phyloP scores from a whole-genome alignment of 2,113 vertebrate species.

The Anoura caudifer region DNA sequence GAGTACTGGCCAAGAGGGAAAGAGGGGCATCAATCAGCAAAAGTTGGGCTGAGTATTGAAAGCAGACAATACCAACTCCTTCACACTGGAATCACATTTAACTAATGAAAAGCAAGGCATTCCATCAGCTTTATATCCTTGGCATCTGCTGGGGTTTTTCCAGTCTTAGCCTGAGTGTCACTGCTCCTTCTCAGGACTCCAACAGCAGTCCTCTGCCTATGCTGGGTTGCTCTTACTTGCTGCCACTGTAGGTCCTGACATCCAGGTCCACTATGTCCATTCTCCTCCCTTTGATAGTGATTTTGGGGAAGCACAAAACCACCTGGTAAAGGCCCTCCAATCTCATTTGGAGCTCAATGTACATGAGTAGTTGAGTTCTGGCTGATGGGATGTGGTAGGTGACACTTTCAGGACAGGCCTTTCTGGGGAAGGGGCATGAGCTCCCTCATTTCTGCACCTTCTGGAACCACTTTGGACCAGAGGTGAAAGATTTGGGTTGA shows the following conservation, averaged over 20 bases:
- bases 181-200: background rate
- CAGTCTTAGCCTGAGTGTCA: background rate
- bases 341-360: too few species aligned
- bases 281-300: background rate
- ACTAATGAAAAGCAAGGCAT: background rate
- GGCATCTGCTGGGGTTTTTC: background rate
- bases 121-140: accelerated
- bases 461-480: background rate
- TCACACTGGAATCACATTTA: background rate
- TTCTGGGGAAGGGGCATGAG: background rate
- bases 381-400: accelerated
- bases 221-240: background rate
- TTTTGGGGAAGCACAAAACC: background rate
- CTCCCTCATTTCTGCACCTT: background rate
- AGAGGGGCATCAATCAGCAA: too few species aligned
- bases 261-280: too few species aligned
- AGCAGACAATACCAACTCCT: background rate
- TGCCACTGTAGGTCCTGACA: too few species aligned
- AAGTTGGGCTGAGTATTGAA: too few species aligned
- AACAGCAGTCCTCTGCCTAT: background rate
- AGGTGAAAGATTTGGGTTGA: background rate
- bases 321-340: too few species aligned
- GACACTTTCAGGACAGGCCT: background rate
- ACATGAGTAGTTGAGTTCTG: background rate
- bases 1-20: background rate